phyloP scores from a whole-genome alignment of 2,113 vertebrate genomes.

The Ancistrus triradiatus region DNA sequence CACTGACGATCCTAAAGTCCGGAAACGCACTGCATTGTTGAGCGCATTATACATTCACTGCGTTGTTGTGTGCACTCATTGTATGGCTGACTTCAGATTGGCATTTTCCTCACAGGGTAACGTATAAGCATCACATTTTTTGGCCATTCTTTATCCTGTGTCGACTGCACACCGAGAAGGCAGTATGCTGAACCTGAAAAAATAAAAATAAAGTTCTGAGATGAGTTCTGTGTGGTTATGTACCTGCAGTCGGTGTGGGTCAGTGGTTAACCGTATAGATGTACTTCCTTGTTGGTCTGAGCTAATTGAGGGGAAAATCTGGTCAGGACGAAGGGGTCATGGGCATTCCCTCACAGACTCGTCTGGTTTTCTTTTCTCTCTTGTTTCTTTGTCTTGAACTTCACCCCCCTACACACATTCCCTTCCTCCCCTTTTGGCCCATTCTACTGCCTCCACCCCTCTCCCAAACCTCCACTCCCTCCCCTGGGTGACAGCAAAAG shows the following conservation, averaged over 20 bases:
- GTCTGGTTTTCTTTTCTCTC: constrained; percentile 30
- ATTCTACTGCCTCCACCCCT: constrained; percentile 38
- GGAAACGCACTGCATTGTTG: no score
- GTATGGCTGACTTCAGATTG: no score
- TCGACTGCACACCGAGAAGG: no score
- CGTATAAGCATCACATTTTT: no score
- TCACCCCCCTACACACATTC: constrained; percentile 39
- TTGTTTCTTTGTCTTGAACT: constrained; percentile 51
- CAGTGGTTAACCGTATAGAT: neutral
- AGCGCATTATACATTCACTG: no score
- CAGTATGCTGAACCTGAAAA: no score
- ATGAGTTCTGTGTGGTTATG: neutral
- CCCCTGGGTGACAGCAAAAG: constrained; percentile 70
- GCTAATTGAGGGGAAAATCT: constrained; percentile 24
- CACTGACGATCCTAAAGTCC: no score
- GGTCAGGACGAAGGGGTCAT: constrained; percentile 8
- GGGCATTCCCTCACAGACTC: constrained; percentile 33
- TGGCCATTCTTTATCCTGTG: no score
- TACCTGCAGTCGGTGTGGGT: constrained; percentile 7
- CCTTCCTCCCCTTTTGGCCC: constrained; percentile 53
- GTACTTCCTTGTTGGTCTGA: constrained; percentile 5
- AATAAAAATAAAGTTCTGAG: neutral
- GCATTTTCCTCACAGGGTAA: no score
- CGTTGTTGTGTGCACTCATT: no score
- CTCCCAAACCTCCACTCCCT: constrained; percentile 51